Percentiles rank a stretch among this genome's conserved stretches.
Conservation (phyloP, 2,113 vertebrate genomes). For the Calyptommatus sinebrachiatus region DNA sequence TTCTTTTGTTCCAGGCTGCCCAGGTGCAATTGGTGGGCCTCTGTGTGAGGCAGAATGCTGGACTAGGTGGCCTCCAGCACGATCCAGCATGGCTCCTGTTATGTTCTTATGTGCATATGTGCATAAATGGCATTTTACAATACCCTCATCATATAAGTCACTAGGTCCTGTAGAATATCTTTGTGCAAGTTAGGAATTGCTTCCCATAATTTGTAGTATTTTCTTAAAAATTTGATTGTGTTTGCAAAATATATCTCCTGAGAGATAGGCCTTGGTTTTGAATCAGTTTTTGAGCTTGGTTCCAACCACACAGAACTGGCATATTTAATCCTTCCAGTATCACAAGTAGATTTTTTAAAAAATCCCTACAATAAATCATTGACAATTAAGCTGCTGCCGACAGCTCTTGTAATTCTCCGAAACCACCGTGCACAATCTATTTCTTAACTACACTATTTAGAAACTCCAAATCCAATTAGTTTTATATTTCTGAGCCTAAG, state of each 20-base stretch:
- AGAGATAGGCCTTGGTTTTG: not conserved
- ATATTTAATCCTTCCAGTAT: not conserved
- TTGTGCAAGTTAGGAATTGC: no score
- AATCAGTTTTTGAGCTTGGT: not conserved
- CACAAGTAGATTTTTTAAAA: not conserved
- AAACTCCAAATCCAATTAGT: not conserved
- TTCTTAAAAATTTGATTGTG: no score
- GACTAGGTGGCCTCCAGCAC: no score
- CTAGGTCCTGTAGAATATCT: no score
- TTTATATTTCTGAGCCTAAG: not conserved
- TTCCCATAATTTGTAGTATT: no score
- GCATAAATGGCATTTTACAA: no score
- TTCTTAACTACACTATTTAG: not conserved
- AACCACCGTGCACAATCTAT: not conserved
- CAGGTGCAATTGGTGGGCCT: no score
- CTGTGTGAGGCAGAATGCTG: no score
- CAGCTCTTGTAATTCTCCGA: not conserved
- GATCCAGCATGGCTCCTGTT: no score
- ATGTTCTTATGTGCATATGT: no score
- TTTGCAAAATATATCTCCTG: not conserved
- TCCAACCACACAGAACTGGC: not conserved
- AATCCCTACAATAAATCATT: not conserved
- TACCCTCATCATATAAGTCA: no score
- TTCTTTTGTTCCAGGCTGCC: no score
- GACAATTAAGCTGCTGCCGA: not conserved